phyloP scores from a whole-genome alignment of 2,888 invertebrate genomes.

The Thera obeliscata region DNA sequence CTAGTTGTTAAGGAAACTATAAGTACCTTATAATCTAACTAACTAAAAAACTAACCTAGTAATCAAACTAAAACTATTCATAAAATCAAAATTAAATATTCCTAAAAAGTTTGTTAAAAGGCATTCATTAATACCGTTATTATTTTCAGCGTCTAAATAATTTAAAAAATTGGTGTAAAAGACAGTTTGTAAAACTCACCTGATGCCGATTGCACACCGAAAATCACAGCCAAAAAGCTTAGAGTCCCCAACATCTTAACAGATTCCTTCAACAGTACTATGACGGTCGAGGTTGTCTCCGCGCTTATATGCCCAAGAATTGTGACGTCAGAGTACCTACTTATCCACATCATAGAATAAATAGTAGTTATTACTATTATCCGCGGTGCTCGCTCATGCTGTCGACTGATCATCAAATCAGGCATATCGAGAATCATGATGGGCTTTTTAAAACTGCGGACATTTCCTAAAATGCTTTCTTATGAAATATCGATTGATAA shows the following conservation, averaged over 20 bases:
- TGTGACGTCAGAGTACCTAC: constrained; percentile 28
- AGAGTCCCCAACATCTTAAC: constrained; percentile 51
- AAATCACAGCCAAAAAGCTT: constrained; percentile 58
- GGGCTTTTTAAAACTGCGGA: background rate
- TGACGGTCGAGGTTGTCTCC: constrained; percentile 26
- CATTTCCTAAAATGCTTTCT: background rate
- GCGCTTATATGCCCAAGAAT: constrained; percentile 30
- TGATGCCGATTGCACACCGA: constrained; percentile 53
- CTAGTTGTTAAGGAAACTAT: too few relatives aligned
- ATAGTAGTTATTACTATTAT: constrained; percentile 2
- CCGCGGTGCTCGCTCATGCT: background rate
- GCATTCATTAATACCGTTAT: too few relatives aligned
- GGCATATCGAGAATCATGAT: background rate
- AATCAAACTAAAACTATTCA: too few relatives aligned
- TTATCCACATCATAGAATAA: constrained; percentile 11
- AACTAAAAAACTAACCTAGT: too few relatives aligned
- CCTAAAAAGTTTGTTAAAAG: too few relatives aligned
- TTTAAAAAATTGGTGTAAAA: too few relatives aligned
- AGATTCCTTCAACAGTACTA: constrained; percentile 17
- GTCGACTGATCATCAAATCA: background rate
- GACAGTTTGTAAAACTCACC: constrained; percentile 51
- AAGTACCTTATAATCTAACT: too few relatives aligned
- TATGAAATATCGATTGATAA: background rate
- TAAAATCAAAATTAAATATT: too few relatives aligned
- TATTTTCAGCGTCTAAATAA: too few relatives aligned